Base-by-base conservation (phyloP, 1,140 invertebrate genomes). In the Pollicipes pollicipes region DNA sequence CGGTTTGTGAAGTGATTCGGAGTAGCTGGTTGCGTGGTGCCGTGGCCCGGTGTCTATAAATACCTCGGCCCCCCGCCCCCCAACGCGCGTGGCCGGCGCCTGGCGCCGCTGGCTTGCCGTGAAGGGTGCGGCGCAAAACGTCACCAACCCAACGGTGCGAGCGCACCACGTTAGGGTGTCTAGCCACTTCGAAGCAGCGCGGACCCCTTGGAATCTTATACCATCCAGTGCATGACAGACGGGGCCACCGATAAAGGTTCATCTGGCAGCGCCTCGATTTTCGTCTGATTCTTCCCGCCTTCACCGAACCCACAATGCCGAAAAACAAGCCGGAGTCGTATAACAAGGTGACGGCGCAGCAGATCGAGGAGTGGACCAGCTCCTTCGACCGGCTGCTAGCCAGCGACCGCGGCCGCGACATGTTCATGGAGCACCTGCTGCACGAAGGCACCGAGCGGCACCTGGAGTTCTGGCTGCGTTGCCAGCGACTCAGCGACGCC, bases 361-460 rank as follows among this genome's bases (percentile, higher is more conserved):
- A 28, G n/a, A 63, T 85, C 76, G 83, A 85, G 73, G 84, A 85
- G 3, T 83, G 83, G 75, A 83, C 84, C 21, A 86, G 85, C 24
- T 81, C 84, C 76, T 85, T 85, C 71, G 84, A 86, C 74, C 85
- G 84, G 26, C 70, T 72, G 69, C 70, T 76, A 26, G 75, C 74
- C 28, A 75, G 75, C 17, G 72, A 74, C 67, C 74, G 75, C 35
- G 73, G 75, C 71, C 82, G 84, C 72, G 79, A 83, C 74, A 77
- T 82, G 35, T 78, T 86, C 80, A 82, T 86, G 3, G 81, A 80
- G 71, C 82, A 85, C 74, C 85, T 85, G 71, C 77, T 83, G 31
- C 77, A 83, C 68, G 84, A 85, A 76, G 84, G 86, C 79, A 85
- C 85, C 75, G 45, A 58, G 45, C 45, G 45, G 13, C 24, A 58